Base-by-base conservation (phyloP, 1,140 invertebrate species). In the Phortica variegata region DNA sequence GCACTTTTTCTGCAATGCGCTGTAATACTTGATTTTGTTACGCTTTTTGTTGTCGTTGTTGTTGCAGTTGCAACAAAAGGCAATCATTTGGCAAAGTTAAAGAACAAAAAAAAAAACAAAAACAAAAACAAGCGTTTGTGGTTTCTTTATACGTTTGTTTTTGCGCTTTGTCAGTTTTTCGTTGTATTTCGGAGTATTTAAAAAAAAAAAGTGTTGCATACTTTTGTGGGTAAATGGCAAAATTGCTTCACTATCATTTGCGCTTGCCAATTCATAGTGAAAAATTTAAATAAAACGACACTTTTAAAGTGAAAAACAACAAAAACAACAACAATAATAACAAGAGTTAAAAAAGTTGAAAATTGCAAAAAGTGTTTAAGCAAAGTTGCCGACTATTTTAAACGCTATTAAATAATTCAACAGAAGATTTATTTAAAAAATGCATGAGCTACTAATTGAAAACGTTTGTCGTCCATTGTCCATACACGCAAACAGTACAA, bases 401-500 rank as follows among this genome's bases (percentile, higher is more conserved):
- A 68, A 68, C 58, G 43, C 57, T 49, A 60, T 55, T 68, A 60
- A 51, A 68, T 68, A 68, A 69, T 68, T 69, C 63, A 68, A 69
- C 60, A 68, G 63, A 39, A 51, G 50, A 26, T 26, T 26, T 26
- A 26, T 45, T 50, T 73, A 55, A 70, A 70, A 73, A 70, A 73
- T 73, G 61, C 65, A 70, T 68, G 70, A 61, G 54, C 60, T 73
- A 56, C 60, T 73, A 73, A 73, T 73, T 73, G 70, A 73, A 73
- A 70, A 73, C 60, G 62, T 73, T 70, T 73, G 70, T 73, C 70
- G 65, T 54, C 43, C 43, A 38, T 43, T 20, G 46, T 23, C 20
- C 42, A 46, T 40, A 52, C 53, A 56, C 55, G 50, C 49, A 41
- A 49, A 43, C 49, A 49, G 40, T 26, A 40, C 18, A 31, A 16